A percentile compares a stretch with the other conserved stretches of the same genome.
Evolutionary conservation across 2,888 invertebrate genomes (phyloP).

Genomic region (Calliphora vomitoria): DNA sequence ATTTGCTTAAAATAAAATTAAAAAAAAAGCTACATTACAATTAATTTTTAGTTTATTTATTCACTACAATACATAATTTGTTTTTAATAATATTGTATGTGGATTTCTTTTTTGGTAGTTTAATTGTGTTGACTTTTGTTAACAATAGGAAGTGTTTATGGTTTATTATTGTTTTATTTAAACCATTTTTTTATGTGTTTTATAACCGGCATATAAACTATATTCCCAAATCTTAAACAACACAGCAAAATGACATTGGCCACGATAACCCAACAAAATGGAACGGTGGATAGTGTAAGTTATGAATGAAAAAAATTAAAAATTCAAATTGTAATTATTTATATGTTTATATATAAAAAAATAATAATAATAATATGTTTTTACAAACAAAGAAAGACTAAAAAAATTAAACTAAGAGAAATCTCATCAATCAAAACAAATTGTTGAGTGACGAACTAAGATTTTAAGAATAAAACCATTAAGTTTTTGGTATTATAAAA

Average conservation of each 20-base stretch:
- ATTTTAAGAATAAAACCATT: too few relatives aligned
- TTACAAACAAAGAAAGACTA: background rate
- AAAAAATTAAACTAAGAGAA: background rate
- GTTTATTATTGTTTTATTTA: conserved; percentile 6
- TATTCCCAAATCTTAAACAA: background rate
- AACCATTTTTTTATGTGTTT: background rate
- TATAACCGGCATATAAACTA: background rate
- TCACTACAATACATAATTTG: background rate
- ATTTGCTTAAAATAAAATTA: conserved; percentile 25
- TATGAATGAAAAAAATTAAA: background rate
- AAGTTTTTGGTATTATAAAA: too few relatives aligned
- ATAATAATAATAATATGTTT: background rate
- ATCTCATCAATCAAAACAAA: background rate
- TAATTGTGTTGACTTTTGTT: conserved; percentile 13
- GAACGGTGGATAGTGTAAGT: conserved; percentile 57
- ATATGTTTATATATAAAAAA: too few relatives aligned
- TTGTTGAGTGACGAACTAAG: background rate
- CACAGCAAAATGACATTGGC: conserved; percentile 46
- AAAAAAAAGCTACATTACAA: background rate
- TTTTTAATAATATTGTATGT: background rate
- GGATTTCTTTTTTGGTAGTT: background rate
- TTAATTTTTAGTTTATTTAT: too few relatives aligned
- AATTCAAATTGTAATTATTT: background rate
- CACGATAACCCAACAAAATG: conserved; percentile 60
- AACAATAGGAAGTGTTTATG: conserved; percentile 14